A percentile compares a stretch with the other conserved stretches of the same genome.
Conservation (phyloP, 2,797 vertebrate species). For the Salmo trutta region DNA sequence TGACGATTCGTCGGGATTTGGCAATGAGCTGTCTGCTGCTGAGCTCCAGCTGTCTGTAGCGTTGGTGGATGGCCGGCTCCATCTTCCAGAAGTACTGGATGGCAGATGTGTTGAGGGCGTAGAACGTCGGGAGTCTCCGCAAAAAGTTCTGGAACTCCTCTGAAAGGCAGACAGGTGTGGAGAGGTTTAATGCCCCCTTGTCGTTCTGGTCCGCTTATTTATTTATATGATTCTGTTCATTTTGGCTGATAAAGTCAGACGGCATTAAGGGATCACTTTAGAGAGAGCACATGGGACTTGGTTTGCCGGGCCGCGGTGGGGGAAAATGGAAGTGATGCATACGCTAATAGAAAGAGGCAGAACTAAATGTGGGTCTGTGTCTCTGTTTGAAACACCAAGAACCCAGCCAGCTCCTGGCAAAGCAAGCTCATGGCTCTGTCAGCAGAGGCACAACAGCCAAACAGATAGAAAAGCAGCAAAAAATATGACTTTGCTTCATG, state of each 20-base stretch:
- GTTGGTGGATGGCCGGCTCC: slow-evolving; percentile 88
- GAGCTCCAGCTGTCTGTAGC: slow-evolving; percentile 89
- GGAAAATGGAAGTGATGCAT: slow-evolving; percentile 38
- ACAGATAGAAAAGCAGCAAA: slow-evolving; percentile 2
- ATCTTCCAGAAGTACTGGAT: slow-evolving; percentile 94
- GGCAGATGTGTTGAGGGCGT: slow-evolving; percentile 90
- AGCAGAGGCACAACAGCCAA: slow-evolving; percentile 4
- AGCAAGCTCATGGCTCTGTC: neutral
- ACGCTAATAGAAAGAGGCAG: slow-evolving; percentile 49
- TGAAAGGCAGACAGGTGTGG: slow-evolving; percentile 58
- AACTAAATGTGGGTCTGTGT: slow-evolving; percentile 39
- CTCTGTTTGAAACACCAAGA: slow-evolving; percentile 39
- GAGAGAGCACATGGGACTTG: slow-evolving; percentile 20
- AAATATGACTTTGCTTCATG: slow-evolving; percentile 21
- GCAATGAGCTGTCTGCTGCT: slow-evolving; percentile 85
- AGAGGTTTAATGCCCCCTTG: neutral
- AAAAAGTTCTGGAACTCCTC: slow-evolving; percentile 97
- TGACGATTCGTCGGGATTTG: slow-evolving; percentile 89
- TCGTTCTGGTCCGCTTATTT: neutral
- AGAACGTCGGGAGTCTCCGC: slow-evolving; percentile 89
- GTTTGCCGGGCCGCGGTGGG: slow-evolving; percentile 17
- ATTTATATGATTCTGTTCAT: slow-evolving; percentile 9
- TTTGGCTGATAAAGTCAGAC: slow-evolving; percentile 22
- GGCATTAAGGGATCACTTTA: slow-evolving; percentile 37
- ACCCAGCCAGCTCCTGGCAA: slow-evolving; percentile 27